Conservation (phyloP, 2,797 vertebrate genomes). For the Orientallactaga sibirica region DNA sequence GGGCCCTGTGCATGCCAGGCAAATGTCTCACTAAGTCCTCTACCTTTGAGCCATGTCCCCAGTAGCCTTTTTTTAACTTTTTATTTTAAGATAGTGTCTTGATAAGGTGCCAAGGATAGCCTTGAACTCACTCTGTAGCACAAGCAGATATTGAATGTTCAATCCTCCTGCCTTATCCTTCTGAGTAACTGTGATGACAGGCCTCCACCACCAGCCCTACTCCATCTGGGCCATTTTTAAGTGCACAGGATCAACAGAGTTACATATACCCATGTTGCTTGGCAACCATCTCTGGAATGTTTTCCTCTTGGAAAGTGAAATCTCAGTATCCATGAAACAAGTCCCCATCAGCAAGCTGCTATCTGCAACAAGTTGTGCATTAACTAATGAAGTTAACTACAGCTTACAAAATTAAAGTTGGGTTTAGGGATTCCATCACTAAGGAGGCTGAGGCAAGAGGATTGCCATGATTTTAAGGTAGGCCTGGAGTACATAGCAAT, state of each 20-base stretch:
- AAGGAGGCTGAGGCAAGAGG: not conserved
- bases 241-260: not conserved
- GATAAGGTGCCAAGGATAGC: not conserved
- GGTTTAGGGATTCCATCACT: not conserved
- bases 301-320: not conserved
- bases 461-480: not conserved
- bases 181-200: not conserved
- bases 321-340: not conserved
- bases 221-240: not conserved
- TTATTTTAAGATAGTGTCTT: not conserved
- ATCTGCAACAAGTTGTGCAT: not conserved
- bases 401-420: not conserved
- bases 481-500: not conserved
- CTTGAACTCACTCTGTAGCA: not conserved
- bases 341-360: not conserved
- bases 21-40: too few species aligned
- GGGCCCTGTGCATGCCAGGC: not conserved
- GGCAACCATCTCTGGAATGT: not conserved
- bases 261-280: not conserved
- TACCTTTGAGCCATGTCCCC: not conserved
- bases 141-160: not conserved
- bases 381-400: constrained; percentile 7
- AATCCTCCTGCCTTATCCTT: not conserved
- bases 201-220: not conserved
- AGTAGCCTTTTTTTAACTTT: not conserved